A percentile compares a stretch with the other conserved stretches of the same genome.
These are phyloP conservation scores for Sylvia borin DNA, from an alignment of 2,797 vertebrate genomes.

Conservation along the genomic window DNA sequence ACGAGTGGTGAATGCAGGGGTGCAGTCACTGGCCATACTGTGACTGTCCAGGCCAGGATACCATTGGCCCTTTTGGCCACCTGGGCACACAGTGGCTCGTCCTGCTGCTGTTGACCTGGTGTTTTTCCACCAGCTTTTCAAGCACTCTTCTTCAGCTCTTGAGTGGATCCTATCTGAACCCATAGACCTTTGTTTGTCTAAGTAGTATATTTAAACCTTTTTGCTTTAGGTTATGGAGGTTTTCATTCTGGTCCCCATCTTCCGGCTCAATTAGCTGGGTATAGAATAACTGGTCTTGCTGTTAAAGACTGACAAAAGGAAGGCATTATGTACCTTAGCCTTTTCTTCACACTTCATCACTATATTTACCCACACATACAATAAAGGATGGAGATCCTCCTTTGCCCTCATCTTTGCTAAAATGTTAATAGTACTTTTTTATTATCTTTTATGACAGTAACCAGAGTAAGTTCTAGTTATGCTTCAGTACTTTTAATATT, in stretches of 20 bases:
- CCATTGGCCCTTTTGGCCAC: not conserved
- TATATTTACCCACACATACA: not conserved
- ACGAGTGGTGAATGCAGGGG: not conserved
- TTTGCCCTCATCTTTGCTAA: not conserved
- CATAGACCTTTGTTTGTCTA: not conserved
- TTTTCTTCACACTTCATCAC: not conserved
- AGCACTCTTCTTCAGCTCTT: not conserved
- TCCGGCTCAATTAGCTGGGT: not conserved
- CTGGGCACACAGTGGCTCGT: too few species aligned
- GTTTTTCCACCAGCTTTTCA: not conserved
- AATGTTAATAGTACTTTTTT: not conserved
- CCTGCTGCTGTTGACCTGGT: not conserved
- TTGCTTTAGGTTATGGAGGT: rapidly evolving
- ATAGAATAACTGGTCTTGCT: not conserved
- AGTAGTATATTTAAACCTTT: not conserved
- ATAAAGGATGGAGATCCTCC: not conserved
- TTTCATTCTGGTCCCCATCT: not conserved
- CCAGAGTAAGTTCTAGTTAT: not conserved
- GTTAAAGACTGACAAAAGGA: not conserved
- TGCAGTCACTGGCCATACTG: not conserved
- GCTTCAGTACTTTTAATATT: not conserved
- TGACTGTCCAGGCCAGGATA: not conserved
- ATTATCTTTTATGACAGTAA: not conserved
- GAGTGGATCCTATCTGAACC: too few species aligned
- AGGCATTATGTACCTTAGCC: too few species aligned